Evolutionary conservation across 2,797 vertebrate genomes (phyloP), one percentile per base, ranked within the genome.

Genomic region (Notoglanidium macrostoma): DNA sequence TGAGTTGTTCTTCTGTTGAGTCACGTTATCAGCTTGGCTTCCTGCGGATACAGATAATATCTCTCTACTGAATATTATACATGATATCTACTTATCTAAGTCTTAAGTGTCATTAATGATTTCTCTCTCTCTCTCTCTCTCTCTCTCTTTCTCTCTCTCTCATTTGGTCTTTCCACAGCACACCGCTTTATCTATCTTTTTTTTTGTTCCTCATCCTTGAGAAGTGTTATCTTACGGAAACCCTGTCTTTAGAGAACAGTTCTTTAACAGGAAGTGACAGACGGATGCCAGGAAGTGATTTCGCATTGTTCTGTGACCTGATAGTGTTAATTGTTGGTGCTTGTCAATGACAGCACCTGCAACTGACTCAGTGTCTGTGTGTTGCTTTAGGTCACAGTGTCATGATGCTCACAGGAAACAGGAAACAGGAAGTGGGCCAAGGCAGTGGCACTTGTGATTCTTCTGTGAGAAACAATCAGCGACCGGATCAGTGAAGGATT

Each of bases 391-490:
- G 57, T 63, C 26, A 55, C 32, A 32, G 65, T 84, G 65, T 21
- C 67, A 55, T 32, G 23, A 85, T 79, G 74, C 32, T 87, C 23
- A 87, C 80, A 59, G 85, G 80, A 77, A 76, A 59, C 79, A 81
- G 79, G 79, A 81, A 81, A 51, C 83, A 84, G 83, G 83, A 84
- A 72, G 83, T 73, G 83, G 54, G 32, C 14, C 51, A 57, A 72
- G 55, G 65, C 46, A 67, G 84, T 88, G 87, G 92, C 93, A 93
- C 92, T 92, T 94, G 93, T 91, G 89, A 29, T 88, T 76, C 67
- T 85, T 93, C 93, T 92, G 92, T 95, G 92, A 93, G 89, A 91
- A 90, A 88, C 65, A 40, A 92, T 91, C 89, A 91, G 90, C 89
- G 90, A 92, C 55, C 68, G 26, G 26, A 82, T 82, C 61, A 82